Evolutionary conservation across 2,113 vertebrate genomes (phyloP), one percentile per base, ranked within the genome.

Genomic region (Atlantisia rogersi): DNA sequence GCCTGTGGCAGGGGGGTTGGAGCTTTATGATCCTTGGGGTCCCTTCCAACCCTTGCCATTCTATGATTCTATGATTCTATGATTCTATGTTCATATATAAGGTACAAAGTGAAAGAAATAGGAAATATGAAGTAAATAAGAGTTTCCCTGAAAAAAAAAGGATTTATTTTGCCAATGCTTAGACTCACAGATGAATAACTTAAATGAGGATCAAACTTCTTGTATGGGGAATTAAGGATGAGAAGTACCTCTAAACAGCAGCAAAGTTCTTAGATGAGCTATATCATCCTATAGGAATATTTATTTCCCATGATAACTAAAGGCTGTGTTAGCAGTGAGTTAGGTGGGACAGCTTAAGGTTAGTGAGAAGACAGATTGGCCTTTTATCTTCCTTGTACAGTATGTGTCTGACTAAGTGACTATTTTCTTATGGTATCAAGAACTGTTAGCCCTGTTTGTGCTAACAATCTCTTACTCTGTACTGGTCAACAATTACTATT

Each of bases 271-370:
- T 35, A 11, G 9, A 20, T 29, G 21, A 73, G 17, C 3, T 31
- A 37, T 44, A 6, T 60, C 5, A 9, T 52, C 9, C 25, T 17
- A 11, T 53, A 16, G 9, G 12, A 91, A 62, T 31, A 20, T 1
- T 76, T 71, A 13, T 64, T 70, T 65, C 7, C 5, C 64, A 25
- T 11, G 3, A 15, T 12, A 56, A 73, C 4, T 48, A 59, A 67
- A 53, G 55, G 17, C 9, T 31, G 3, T 2, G 0, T 14, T 26
- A 56, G 2, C 20, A 79, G 24, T 50, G 11, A 89, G 15, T 52
- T 35, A 35, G 53, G 29, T 31, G 17, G 7, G 2, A 3, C 1
- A 1, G 19, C 4, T 32, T 67, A 46, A 42, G 6, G 40, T 50
- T 56, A 56, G 11, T 31, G 19, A 42, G 29, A 64, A 29, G 31